Evolutionary conservation across 2,888 invertebrate genomes (phyloP).

Genomic region (Neoscelio sp.): DNA sequence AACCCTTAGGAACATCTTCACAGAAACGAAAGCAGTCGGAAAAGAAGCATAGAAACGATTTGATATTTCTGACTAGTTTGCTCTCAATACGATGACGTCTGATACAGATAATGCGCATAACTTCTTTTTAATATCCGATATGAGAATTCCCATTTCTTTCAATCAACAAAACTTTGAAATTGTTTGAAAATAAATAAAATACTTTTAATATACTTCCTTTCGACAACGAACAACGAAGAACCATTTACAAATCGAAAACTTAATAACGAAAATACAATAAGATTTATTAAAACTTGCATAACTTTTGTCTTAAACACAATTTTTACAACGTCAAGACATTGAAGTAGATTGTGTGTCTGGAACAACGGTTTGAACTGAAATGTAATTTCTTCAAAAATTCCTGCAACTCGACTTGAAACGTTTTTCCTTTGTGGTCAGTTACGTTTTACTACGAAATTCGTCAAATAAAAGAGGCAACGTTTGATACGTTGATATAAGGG

Average conservation of each 20-base stretch:
- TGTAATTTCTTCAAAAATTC: constrained; percentile 59
- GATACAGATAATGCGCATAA: constrained; percentile 2
- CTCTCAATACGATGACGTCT: constrained; percentile 1
- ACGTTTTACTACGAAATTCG: constrained; percentile 53
- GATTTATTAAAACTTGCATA: too few relatives aligned
- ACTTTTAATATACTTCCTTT: too few relatives aligned
- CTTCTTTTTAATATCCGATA: not conserved
- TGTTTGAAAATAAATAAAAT: too few relatives aligned
- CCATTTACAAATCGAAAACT: too few relatives aligned
- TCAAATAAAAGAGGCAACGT: constrained; percentile 47
- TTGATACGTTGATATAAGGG: constrained; percentile 29
- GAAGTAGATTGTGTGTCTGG: constrained; percentile 33
- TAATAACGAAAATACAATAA: too few relatives aligned
- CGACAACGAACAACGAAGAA: too few relatives aligned
- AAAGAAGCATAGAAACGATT: constrained; percentile 24
- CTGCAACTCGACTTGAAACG: constrained; percentile 15
- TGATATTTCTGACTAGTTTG: constrained; percentile 24
- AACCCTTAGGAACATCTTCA: constrained; percentile 34
- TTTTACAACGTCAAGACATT: constrained; percentile 25
- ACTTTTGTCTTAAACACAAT: constrained; percentile 45
- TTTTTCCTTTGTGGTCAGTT: constrained; percentile 63
- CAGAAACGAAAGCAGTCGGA: constrained; percentile 46
- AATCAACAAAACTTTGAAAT: not conserved
- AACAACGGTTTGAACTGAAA: constrained; percentile 47
- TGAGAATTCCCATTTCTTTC: not conserved